Base-by-base conservation (phyloP, 1,140 invertebrate species). In the Drosophila oshimai region DNA sequence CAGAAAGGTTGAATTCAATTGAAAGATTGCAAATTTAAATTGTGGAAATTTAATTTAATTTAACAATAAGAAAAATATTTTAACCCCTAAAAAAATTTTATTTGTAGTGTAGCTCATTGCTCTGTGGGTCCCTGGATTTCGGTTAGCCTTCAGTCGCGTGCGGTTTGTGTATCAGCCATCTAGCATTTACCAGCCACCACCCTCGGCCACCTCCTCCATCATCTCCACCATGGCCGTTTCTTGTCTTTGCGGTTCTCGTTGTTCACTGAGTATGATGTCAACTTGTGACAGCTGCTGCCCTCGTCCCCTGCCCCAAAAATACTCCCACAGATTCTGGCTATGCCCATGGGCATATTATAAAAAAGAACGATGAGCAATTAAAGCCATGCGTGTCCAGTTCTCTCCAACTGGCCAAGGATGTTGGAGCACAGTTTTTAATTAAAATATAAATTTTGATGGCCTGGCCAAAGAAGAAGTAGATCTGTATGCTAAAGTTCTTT, bases 71-170 rank as follows among this genome's bases (percentile, higher is more conserved):
- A 5, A 4, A 29, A 10, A 2, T 29, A 2, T 29, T 2, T 29
- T 7, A 29, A 29, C 28, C 9, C 28, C 6, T 6, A 4, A 6
- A 6, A 6, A 7, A 29, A 4, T n/a, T 10, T 7, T 2, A 26
- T 49, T 49, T 3, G 10, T 2, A 20, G 31, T 74, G 55, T 50
- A 18, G 7, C 12, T 6, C 51, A 15, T 12, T 5, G 34, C 50
- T 41, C 9, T 33, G 28, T 44, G 62, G 26, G 15, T 24, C 39
- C 46, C 31, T 71, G 68, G 67, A 58, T 71, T 71, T 71, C 39
- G 75, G 75, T 78, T 79, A 78, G 75, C 61, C 74, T 68, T 49
- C 49, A 78, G 74, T 67, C 53, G 62, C 64, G 73, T 70, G 73
- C 61, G 61, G 61, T 65, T 64, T 62, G 31, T 64, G 61, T 64